phyloP scores from a whole-genome alignment of 2,888 invertebrate genomes.

The Muschampia plurimacula region DNA sequence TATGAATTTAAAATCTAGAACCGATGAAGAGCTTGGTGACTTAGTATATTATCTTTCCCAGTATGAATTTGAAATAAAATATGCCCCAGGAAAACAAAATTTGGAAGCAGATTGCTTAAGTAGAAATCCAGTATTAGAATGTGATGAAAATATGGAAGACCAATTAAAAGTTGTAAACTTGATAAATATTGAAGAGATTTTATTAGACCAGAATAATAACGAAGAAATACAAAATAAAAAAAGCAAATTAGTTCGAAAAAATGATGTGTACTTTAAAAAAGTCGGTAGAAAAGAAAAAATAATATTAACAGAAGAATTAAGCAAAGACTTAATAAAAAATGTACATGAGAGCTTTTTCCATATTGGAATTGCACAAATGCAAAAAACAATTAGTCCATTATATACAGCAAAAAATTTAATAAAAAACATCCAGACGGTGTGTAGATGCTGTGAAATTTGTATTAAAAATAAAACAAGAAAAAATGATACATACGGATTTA shows the following conservation, averaged over 20 bases:
- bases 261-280: conserved; percentile 14
- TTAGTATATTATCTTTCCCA: conserved; percentile 51
- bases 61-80: conserved; percentile 50
- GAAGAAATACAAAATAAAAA: conserved; percentile 6
- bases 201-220: conserved; percentile 1
- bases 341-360: conserved; percentile 23
- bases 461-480: conserved; percentile 39
- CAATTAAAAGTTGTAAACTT: conserved; percentile 47
- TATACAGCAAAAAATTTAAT: conserved; percentile 31
- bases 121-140: conserved; percentile 47
- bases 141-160: conserved; percentile 44
- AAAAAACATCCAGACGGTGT: conserved; percentile 33
- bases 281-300: not conserved
- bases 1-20: conserved; percentile 43
- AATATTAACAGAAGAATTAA: conserved; percentile 13
- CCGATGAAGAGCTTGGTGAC: conserved; percentile 44
- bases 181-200: conserved; percentile 29
- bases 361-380: conserved; percentile 33
- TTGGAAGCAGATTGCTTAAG: conserved; percentile 47
- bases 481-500: conserved; percentile 25
- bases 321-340: conserved; percentile 8
- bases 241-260: not conserved
- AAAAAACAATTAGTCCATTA: conserved; percentile 27
- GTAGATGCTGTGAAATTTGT: conserved; percentile 35
- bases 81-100: conserved; percentile 43